Base-by-base conservation (phyloP, 2,797 vertebrate species). In the Sebastes dallii region DNA sequence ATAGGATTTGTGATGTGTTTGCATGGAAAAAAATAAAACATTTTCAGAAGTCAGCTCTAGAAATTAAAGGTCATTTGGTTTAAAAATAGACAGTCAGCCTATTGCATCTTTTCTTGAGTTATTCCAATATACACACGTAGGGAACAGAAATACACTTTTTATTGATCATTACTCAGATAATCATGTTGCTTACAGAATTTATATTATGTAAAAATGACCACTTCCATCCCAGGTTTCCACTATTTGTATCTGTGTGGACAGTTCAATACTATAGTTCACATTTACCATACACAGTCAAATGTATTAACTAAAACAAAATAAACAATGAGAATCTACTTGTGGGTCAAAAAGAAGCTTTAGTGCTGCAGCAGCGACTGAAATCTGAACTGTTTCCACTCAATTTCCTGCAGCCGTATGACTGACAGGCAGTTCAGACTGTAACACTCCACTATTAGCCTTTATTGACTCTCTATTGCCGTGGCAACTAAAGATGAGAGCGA, bases 391-490 rank as follows among this genome's bases (percentile, higher is more conserved):
- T 69, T 54, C 42, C 10, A 27, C 52, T 34, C n/a, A 25, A 5
- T 52, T 46, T 66, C 16, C 24, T 20, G 52, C 75, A 46, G 46
- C 39, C 24, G 27, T 6, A 0, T 78, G 75, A 87, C 20, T 78
- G 85, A 75, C 83, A 79, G 80, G 46, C 32, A 24, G 61, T 24
- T 74, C 69, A 76, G 39, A 30, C 78, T 18, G 6, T 20, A 72
- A 66, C 27, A 1, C 65, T 61, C 24, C 0, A 20, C 61, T 9
- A 50, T 86, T 80, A 82, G 80, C 72, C 60, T 79, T 78, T 78
- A 84, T 66, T 74, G 75, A 72, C 80, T 78, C 66, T 50, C 3
- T 52, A 29, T 79, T 50, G 39, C 72, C 64, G 27, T 54, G 75
- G 71, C 72, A 64, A 56, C 73, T 39, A n/a, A 7, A 77, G 65